A percentile compares a stretch with the other conserved stretches of the same genome.
Evolutionary conservation across 1,140 invertebrate species (phyloP).

Genomic region (Pissodes strobi): DNA sequence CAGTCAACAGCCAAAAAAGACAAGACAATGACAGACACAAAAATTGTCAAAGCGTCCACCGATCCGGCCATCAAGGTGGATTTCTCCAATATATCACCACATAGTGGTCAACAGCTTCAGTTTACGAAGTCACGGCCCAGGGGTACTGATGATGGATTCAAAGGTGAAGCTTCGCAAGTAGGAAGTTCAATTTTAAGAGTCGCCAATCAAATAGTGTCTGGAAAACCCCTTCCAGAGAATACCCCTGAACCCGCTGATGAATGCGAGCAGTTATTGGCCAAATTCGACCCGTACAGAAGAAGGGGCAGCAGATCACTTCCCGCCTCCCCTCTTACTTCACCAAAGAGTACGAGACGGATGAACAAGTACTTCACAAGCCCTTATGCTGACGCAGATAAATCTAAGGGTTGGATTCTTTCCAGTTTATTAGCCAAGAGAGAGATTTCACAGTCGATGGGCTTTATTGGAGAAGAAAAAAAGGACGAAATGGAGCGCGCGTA

Average conservation of each 20-base stretch:
- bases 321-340: slow-evolving; percentile 67
- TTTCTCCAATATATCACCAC: slow-evolving; percentile 56
- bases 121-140: slow-evolving; percentile 26
- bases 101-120: background rate
- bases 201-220: slow-evolving; percentile 72
- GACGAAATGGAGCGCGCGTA: slow-evolving; percentile 35
- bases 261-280: slow-evolving; percentile 41
- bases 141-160: slow-evolving; percentile 71
- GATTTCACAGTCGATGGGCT: slow-evolving; percentile 58
- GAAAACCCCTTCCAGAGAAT: slow-evolving; percentile 52
- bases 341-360: slow-evolving; percentile 59
- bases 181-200: slow-evolving; percentile 73
- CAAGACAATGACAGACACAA: slow-evolving; percentile 51
- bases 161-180: slow-evolving; percentile 69
- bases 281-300: slow-evolving; percentile 55
- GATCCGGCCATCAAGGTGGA: slow-evolving; percentile 54
- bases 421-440: slow-evolving; percentile 57
- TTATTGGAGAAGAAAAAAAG: slow-evolving; percentile 55
- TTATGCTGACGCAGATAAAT: slow-evolving; percentile 55
- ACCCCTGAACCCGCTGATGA: slow-evolving; percentile 44
- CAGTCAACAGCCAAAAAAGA: slow-evolving; percentile 40
- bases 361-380: slow-evolving; percentile 61
- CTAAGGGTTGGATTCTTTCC: slow-evolving; percentile 61
- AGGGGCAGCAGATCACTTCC: slow-evolving; percentile 73
- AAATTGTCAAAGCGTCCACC: slow-evolving; percentile 35